Evolutionary conservation across 2,113 vertebrate genomes (phyloP).

Genomic region (Oplegnathus fasciatus): DNA sequence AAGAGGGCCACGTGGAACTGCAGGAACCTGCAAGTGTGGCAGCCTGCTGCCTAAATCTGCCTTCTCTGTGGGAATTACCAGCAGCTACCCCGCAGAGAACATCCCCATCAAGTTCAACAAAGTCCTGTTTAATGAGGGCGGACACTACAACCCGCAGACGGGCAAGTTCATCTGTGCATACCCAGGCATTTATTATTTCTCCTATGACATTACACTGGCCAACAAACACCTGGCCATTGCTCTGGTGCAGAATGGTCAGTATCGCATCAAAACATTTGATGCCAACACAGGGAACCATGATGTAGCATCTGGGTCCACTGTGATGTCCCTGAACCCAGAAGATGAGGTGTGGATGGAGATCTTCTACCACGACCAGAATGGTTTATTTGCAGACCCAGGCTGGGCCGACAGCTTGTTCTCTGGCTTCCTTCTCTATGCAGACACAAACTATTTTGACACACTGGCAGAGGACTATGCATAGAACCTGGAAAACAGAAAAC

Average conservation of each 20-base stretch:
- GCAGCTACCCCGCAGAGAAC: constrained; percentile 94
- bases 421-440: constrained; percentile 95
- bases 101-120: constrained; percentile 96
- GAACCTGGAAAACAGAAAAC: constrained; percentile 9
- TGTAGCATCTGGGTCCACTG: constrained; percentile 94
- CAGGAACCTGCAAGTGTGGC: constrained; percentile 93
- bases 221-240: constrained; percentile 97
- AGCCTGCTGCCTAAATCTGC: constrained; percentile 94
- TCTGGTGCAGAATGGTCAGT: constrained; percentile 95
- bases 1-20: constrained; percentile 86
- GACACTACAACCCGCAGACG: constrained; percentile 92
- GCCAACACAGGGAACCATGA: constrained; percentile 99
- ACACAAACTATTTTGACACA: constrained; percentile 94
- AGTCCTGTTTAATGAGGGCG: constrained; percentile 94
- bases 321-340: constrained; percentile 94
- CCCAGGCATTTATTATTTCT: constrained; percentile 97
- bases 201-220: constrained; percentile 97
- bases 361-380: constrained; percentile 96
- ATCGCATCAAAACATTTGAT: constrained; percentile 95
- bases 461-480: constrained; percentile 90
- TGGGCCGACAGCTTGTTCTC: constrained; percentile 99
- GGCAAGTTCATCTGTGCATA: constrained; percentile 98
- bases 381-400: constrained; percentile 94
- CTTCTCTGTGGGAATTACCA: constrained; percentile 97
- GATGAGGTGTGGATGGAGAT: constrained; percentile 99